These are phyloP conservation scores for Aleiodes testaceus DNA, from an alignment of 2,888 invertebrate genomes.

Conservation along the genomic window DNA sequence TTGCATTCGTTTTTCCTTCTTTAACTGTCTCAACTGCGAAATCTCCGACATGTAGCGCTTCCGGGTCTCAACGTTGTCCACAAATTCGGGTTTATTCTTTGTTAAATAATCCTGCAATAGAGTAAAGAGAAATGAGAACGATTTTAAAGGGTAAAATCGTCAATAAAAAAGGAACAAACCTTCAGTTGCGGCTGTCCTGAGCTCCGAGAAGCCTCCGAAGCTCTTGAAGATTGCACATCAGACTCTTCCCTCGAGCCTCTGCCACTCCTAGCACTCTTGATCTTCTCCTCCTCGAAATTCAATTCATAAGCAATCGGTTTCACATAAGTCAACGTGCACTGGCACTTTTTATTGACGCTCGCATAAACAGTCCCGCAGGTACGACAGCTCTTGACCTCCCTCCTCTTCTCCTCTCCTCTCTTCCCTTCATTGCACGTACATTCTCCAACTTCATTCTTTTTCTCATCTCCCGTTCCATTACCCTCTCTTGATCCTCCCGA, in stretches of 20 bases:
- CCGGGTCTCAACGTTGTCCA: slow-evolving; percentile 76
- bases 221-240: slow-evolving; percentile 2
- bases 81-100: slow-evolving; percentile 82
- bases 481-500: neutral
- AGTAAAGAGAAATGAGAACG: slow-evolving; percentile 8
- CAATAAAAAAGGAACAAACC: slow-evolving; percentile 38
- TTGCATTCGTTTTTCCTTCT: slow-evolving; percentile 72
- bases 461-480: slow-evolving; percentile 13
- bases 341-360: slow-evolving; percentile 58
- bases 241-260: neutral
- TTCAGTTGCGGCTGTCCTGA: slow-evolving; percentile 32
- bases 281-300: slow-evolving; percentile 62
- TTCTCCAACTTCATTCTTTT: neutral
- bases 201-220: slow-evolving; percentile 23
- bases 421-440: slow-evolving; percentile 58
- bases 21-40: slow-evolving; percentile 72
- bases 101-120: slow-evolving; percentile 81
- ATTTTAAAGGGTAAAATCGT: no score
- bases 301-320: slow-evolving; percentile 73
- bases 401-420: slow-evolving; percentile 4
- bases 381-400: slow-evolving; percentile 53
- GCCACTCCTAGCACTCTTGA: neutral
- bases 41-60: slow-evolving; percentile 74
- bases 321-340: slow-evolving; percentile 62
- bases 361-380: slow-evolving; percentile 63